Evolutionary conservation across 2,797 vertebrate genomes (phyloP).

Genomic region (Thamnophis elegans): DNA sequence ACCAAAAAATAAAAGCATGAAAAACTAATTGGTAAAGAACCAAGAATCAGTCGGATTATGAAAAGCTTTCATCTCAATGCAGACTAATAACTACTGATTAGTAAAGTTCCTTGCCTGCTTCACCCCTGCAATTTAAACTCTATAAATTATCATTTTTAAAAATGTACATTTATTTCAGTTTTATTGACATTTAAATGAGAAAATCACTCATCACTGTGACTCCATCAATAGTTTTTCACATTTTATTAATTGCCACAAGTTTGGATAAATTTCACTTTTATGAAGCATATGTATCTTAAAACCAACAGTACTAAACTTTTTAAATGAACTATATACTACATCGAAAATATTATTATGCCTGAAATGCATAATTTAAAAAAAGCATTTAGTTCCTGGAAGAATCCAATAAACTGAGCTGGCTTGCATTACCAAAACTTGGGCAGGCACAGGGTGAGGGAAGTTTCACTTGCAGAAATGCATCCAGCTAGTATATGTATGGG

Average conservation of each 20-base stretch:
- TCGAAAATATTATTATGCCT: neutral
- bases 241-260: neutral
- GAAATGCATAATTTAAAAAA: too few species aligned
- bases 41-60: neutral
- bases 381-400: neutral
- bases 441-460: neutral
- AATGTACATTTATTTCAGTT: neutral
- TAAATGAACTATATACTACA: neutral
- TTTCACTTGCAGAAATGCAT: neutral
- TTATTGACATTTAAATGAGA: neutral
- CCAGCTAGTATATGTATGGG: neutral
- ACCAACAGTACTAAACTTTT: neutral
- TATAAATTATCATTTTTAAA: neutral
- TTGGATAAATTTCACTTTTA: slow-evolving; percentile 6
- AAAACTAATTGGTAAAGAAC: neutral
- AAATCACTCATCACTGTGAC: neutral
- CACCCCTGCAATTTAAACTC: neutral
- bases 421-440: neutral
- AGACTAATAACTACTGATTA: neutral
- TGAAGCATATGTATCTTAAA: neutral
- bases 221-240: neutral
- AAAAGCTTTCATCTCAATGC: neutral
- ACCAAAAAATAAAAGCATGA: neutral
- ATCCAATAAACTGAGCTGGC: neutral
- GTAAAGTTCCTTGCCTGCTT: neutral